Evolutionary conservation across 2,888 invertebrate species (phyloP), one percentile per base, ranked within the genome.

Genomic region (Rhamnusium bicolor): DNA sequence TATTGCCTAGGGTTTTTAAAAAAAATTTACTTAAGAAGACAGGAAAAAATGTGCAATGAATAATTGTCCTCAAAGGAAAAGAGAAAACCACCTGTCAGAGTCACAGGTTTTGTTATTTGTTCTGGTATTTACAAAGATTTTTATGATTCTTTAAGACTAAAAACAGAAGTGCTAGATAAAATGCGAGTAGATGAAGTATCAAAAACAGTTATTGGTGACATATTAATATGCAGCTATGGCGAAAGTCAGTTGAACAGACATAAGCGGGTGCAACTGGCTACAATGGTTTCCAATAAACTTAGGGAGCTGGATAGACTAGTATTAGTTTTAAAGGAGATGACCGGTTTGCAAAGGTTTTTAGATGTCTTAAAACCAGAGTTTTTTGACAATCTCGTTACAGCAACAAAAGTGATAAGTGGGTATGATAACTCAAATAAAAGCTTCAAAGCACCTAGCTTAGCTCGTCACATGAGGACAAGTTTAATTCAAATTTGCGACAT

Each of bases 351-450:
- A 65, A 21, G 49, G n/a, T 19, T 65, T 12, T 29, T 70, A 8
- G 56, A 56, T 56, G 27, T 56, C 24, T 51, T 78, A 2, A 75
- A 75, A 60, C 77, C 80, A 8, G 60, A 77, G 62, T 56, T 63
- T 51, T 81, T 73, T 74, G 78, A 79, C 51, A 56, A 66, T 46
- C 46, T 78, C 54, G 74, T 79, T 12, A 7, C 53, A 40, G 77
- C 79, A 10, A 76, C 76, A 12, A 79, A 77, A 75, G 27, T 75
- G 19, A 71, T 78, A 40, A 73, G 71, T 69, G 72, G 72, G 4
- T 76, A 69, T 71, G 46, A 66, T 73, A 8, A 53, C 7, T 51
- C 53, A 18, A 46, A 24, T 12, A 32, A 63, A 5, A 61, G 51
- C 12, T 78, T 74, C 56, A 72, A 40, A 58, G 71, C 77, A 51